Evolutionary conservation across 2,797 vertebrate species (phyloP).

Genomic region (Falco novaeseelandiae): DNA sequence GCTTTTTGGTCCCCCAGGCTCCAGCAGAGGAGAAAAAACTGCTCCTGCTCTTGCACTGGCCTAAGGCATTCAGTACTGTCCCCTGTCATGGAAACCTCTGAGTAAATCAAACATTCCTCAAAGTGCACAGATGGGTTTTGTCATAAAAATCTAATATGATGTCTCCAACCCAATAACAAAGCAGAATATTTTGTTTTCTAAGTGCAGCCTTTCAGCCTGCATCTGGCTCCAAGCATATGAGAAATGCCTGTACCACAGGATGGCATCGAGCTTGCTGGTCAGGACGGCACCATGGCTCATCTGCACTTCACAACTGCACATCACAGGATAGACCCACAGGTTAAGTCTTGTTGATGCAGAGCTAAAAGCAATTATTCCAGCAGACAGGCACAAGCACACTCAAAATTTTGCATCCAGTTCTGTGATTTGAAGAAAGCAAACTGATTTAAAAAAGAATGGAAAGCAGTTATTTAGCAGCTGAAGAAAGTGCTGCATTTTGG

Average conservation of each 20-base stretch:
- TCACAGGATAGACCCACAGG: not conserved
- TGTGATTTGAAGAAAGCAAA: not conserved
- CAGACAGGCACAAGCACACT: not conserved
- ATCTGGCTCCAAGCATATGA: not conserved
- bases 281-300: rapidly evolving
- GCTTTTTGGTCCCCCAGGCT: not conserved
- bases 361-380: not conserved
- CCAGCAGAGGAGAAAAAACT: not conserved
- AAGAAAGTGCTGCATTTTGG: not conserved
- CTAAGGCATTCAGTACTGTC: not conserved
- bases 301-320: not conserved
- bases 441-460: not conserved
- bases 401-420: not conserved
- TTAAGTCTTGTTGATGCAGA: not conserved
- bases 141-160: not conserved
- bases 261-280: not conserved
- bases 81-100: rapidly evolving
- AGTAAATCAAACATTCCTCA: not conserved
- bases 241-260: not conserved
- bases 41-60: not conserved
- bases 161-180: not conserved
- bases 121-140: rapidly evolving
- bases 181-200: not conserved
- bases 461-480: not conserved
- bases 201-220: not conserved